A percentile compares a stretch with the other conserved stretches of the same genome.
Evolutionary conservation across 2,113 vertebrate genomes (phyloP).

Genomic region (Scomber scombrus): DNA sequence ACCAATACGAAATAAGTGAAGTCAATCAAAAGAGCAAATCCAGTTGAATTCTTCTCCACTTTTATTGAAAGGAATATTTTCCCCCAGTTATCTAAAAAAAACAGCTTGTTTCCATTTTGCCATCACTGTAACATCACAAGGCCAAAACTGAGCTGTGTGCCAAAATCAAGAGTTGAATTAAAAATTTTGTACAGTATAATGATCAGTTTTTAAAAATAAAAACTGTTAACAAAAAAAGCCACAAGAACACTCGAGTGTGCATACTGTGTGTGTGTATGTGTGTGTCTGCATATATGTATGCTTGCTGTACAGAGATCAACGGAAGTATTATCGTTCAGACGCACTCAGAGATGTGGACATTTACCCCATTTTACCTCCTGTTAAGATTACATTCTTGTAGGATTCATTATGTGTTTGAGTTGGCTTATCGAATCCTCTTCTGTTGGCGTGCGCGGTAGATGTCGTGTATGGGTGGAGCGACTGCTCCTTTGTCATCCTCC

Average conservation of each 20-base stretch:
- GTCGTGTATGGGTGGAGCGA: constrained; percentile 96
- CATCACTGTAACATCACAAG: constrained; percentile 90
- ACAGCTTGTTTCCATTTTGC: constrained; percentile 86
- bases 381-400: constrained; percentile 71
- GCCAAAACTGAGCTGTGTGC: constrained; percentile 87
- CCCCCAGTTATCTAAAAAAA: constrained; percentile 92
- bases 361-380: constrained; percentile 43
- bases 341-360: constrained; percentile 39
- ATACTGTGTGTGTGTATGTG: constrained; percentile 44
- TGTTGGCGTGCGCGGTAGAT: constrained; percentile 98
- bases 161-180: constrained; percentile 85
- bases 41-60: constrained; percentile 67
- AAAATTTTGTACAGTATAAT: constrained; percentile 94
- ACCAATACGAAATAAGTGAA: not conserved
- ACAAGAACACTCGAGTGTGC: constrained; percentile 82
- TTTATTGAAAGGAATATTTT: constrained; percentile 93
- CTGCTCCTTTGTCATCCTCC: constrained; percentile 96
- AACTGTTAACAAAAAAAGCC: constrained; percentile 87
- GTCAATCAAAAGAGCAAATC: constrained; percentile 15
- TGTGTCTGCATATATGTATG: constrained; percentile 25
- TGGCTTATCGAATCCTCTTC: constrained; percentile 95
- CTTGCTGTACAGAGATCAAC: constrained; percentile 46
- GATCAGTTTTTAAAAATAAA: constrained; percentile 98
- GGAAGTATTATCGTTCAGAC: constrained; percentile 43
- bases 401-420: constrained; percentile 18